phyloP scores from a whole-genome alignment of 2,888 invertebrate genomes.

The Leptinotarsa tumamoca region DNA sequence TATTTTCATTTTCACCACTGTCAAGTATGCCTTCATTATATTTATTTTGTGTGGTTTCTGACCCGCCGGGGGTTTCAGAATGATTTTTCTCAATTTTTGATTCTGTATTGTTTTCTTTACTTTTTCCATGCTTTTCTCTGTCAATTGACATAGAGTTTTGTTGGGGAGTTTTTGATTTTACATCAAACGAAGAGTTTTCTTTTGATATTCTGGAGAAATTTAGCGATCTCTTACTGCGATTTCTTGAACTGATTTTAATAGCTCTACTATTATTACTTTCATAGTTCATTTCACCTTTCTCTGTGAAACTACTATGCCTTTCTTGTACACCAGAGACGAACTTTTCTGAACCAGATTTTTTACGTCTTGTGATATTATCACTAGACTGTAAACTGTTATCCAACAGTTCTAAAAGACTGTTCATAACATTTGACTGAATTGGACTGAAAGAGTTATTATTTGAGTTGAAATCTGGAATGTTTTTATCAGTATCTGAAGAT shows the following conservation, averaged over 20 bases:
- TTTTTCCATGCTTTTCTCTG: neutral
- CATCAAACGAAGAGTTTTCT: neutral
- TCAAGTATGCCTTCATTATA: constrained; percentile 10
- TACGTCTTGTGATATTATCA: constrained; percentile 27
- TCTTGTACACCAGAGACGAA: neutral
- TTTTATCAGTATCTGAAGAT: constrained; percentile 19
- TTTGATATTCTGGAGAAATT: neutral
- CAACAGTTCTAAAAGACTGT: constrained; percentile 27
- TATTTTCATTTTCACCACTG: neutral
- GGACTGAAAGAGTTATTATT: constrained; percentile 34
- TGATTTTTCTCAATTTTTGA: neutral
- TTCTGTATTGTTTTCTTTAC: neutral
- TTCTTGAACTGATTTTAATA: neutral
- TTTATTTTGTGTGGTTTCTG: neutral
- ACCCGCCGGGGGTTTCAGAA: neutral
- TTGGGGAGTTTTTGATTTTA: neutral
- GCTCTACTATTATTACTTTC: neutral
- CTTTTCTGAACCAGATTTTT: neutral
- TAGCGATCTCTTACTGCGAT: neutral
- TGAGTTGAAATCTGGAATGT: constrained; percentile 24
- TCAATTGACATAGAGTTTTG: neutral
- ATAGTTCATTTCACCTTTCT: neutral
- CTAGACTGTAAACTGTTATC: constrained; percentile 15
- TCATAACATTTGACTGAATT: constrained; percentile 27
- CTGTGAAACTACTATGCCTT: neutral